Percentiles rank a stretch among this genome's conserved stretches.
Evolutionary conservation across 2,888 invertebrate genomes (phyloP).

Genomic region (Patella pellucida): DNA sequence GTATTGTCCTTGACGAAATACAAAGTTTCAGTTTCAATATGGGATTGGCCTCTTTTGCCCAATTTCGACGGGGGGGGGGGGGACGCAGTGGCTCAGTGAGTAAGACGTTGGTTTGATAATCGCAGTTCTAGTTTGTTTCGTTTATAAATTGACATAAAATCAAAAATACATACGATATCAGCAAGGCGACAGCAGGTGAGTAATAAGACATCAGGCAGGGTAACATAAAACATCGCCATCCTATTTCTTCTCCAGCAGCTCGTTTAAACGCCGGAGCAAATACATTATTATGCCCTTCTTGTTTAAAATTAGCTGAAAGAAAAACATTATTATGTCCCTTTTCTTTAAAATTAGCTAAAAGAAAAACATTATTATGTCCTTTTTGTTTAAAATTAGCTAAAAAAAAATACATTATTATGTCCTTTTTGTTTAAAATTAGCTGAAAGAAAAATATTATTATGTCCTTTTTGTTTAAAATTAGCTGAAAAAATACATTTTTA

Average conservation of each 20-base stretch:
- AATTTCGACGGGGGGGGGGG: too few relatives aligned
- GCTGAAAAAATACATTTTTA: too few relatives aligned
- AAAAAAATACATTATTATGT: too few relatives aligned
- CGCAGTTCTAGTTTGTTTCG: too few relatives aligned
- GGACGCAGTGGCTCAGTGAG: too few relatives aligned
- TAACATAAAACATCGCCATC: conserved; percentile 57
- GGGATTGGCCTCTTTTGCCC: too few relatives aligned
- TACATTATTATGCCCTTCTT: neutral
- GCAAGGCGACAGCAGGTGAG: conserved; percentile 36
- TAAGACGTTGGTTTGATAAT: too few relatives aligned
- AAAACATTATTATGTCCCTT: neutral
- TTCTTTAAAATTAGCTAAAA: neutral
- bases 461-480: neutral
- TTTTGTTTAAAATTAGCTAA: neutral
- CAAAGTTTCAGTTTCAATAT: too few relatives aligned
- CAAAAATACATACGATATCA: conserved; percentile 40
- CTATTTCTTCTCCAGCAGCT: conserved; percentile 58
- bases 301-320: neutral
- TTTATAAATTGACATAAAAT: too few relatives aligned
- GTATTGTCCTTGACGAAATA: too few relatives aligned
- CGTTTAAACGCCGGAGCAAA: conserved; percentile 40
- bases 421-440: neutral
- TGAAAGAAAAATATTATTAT: neutral
- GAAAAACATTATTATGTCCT: neutral
- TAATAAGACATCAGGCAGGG: conserved; percentile 48